phyloP scores from a whole-genome alignment of 2,797 vertebrate genomes.

The Rhinichthys osculus region DNA sequence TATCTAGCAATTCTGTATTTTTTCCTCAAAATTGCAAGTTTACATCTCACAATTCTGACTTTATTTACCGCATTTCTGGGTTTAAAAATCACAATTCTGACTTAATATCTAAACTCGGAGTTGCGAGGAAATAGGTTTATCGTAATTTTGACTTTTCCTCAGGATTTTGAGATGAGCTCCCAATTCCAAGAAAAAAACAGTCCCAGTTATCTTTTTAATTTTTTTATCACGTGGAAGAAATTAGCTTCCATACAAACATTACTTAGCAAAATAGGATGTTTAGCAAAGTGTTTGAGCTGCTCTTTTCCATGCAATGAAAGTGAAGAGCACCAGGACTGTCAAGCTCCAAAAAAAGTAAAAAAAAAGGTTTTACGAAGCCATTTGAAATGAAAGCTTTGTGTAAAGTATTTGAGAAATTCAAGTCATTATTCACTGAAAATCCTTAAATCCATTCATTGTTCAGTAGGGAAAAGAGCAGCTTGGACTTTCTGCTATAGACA shows the following conservation, averaged over 20 bases:
- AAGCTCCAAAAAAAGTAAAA: neutral
- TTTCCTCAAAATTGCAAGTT: neutral
- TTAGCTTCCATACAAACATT: neutral
- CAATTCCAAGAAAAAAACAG: no score
- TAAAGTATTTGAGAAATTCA: neutral
- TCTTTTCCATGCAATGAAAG: neutral
- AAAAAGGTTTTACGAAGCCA: neutral
- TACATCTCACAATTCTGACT: neutral
- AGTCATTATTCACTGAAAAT: neutral
- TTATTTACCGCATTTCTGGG: neutral
- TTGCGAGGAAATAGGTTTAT: neutral
- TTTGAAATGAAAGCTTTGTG: neutral
- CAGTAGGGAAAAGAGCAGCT: neutral
- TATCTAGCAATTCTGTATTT: neutral
- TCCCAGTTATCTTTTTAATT: no score
- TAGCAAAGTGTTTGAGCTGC: neutral
- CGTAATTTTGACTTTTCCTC: neutral
- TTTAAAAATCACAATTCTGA: neutral
- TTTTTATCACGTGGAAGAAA: neutral
- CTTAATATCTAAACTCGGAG: neutral
- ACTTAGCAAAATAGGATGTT: neutral
- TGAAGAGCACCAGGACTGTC: neutral
- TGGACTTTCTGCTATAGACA: neutral
- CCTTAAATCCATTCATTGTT: neutral
- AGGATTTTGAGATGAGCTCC: no score